Evolutionary conservation across 2,113 vertebrate species (phyloP).

Genomic region (Phylloscopus trochiloides): DNA sequence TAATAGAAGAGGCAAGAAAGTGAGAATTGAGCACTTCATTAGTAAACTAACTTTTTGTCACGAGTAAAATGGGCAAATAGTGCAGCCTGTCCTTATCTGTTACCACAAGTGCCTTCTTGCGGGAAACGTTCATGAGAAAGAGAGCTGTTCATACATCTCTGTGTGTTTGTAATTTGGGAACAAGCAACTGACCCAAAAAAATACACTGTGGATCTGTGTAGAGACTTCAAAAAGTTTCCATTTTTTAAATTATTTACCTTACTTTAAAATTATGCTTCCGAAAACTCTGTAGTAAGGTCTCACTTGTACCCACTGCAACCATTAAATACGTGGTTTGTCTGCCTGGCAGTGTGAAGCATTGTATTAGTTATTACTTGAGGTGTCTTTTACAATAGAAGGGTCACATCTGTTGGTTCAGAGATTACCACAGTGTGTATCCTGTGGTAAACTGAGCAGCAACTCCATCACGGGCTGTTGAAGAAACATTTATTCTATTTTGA

Average conservation of each 20-base stretch:
- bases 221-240: neutral
- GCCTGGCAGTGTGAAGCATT: neutral
- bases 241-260: neutral
- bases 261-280: neutral
- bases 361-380: neutral
- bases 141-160: neutral
- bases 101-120: neutral
- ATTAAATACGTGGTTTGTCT: neutral
- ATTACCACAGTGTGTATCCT: neutral
- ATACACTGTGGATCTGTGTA: neutral
- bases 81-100: neutral
- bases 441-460: neutral
- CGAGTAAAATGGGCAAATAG: neutral
- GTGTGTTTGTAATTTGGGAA: neutral
- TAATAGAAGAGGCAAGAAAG: neutral
- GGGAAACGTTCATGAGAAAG: rapidly evolving
- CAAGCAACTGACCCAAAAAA: neutral
- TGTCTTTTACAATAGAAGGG: neutral
- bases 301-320: neutral
- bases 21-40: neutral
- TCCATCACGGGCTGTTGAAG: neutral
- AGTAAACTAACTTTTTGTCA: neutral
- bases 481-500: slow-evolving; percentile 21
- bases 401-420: neutral
- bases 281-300: neutral